phyloP scores from a whole-genome alignment of 2,888 invertebrate genomes.

The Harpalus rufipes region DNA sequence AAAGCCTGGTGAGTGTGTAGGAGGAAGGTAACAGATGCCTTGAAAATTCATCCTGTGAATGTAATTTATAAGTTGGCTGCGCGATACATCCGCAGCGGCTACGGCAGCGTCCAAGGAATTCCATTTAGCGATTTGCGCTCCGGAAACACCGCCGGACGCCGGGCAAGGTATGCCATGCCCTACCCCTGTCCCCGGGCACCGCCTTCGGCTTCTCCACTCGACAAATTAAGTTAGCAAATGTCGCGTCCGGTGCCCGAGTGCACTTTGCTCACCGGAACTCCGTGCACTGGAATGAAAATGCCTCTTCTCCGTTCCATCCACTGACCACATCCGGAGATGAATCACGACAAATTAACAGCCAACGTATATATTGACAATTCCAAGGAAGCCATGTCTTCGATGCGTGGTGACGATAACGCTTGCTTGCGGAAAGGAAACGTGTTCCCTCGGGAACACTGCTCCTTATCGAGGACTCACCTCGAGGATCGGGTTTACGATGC shows the following conservation, averaged over 20 bases:
- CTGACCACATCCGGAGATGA: slow-evolving; percentile 42
- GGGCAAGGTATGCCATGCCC: slow-evolving; percentile 71
- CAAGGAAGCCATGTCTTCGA: slow-evolving; percentile 5
- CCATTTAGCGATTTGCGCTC: slow-evolving; percentile 71
- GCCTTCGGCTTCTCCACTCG: not conserved
- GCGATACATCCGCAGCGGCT: slow-evolving; percentile 49
- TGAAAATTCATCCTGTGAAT: slow-evolving; percentile 72
- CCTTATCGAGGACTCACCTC: slow-evolving; percentile 70
- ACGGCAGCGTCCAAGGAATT: slow-evolving; percentile 71
- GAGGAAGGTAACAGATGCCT: slow-evolving; percentile 71
- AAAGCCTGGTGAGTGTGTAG: too few species aligned
- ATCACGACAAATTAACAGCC: slow-evolving; percentile 61
- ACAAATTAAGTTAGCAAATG: slow-evolving; percentile 76
- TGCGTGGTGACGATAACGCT: slow-evolving; percentile 54
- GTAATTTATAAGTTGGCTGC: slow-evolving; percentile 72
- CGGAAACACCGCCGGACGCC: slow-evolving; percentile 69
- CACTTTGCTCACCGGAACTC: slow-evolving; percentile 66
- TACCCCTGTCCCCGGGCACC: not conserved
- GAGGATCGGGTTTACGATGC: slow-evolving; percentile 75
- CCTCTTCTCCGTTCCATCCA: slow-evolving; percentile 68
- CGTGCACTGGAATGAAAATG: slow-evolving; percentile 75
- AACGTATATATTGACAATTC: slow-evolving; percentile 40
- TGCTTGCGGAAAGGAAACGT: slow-evolving; percentile 65
- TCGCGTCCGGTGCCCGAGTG: slow-evolving; percentile 62
- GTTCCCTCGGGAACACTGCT: slow-evolving; percentile 68